Evolutionary conservation across 2,888 invertebrate species (phyloP).

Genomic region (Lithosia quadra): DNA sequence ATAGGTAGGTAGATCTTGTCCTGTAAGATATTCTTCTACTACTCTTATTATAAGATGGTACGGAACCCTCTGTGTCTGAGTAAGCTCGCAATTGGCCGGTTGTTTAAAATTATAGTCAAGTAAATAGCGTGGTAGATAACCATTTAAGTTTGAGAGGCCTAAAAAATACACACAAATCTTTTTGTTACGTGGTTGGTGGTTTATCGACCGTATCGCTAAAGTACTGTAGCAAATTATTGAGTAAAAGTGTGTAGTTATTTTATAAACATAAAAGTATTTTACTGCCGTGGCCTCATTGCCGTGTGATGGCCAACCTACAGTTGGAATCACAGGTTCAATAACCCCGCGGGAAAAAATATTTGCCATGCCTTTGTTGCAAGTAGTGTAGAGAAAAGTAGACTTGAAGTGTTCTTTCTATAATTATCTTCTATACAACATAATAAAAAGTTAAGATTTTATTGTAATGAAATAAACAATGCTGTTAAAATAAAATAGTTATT

Average conservation of each 20-base stretch:
- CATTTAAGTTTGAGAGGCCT: conserved; percentile 2
- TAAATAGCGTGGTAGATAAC: neutral
- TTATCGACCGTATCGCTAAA: conserved; percentile 18
- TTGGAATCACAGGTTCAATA: conserved; percentile 15
- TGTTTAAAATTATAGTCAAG: neutral
- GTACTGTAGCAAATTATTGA: conserved; percentile 5
- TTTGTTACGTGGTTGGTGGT: neutral
- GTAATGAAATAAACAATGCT: too few relatives aligned
- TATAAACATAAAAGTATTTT: conserved; percentile 13
- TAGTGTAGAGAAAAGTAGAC: neutral
- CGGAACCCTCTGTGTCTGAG: neutral
- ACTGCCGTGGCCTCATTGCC: neutral
- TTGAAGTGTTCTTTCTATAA: too few relatives aligned
- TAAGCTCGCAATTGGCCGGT: neutral
- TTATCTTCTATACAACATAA: too few relatives aligned
- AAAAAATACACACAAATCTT: conserved; percentile 4
- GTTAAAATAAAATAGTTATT: neutral
- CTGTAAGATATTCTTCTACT: too few relatives aligned
- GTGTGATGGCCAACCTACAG: conserved; percentile 7
- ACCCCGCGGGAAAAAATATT: conserved; percentile 7
- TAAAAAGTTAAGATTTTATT: too few relatives aligned
- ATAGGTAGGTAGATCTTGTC: too few relatives aligned
- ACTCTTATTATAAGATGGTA: too few relatives aligned
- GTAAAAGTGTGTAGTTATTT: conserved; percentile 18
- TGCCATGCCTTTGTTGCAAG: neutral